phyloP scores from a whole-genome alignment of 35 echinoderm and acorn worm species.

The Stichopus chloronotus region DNA sequence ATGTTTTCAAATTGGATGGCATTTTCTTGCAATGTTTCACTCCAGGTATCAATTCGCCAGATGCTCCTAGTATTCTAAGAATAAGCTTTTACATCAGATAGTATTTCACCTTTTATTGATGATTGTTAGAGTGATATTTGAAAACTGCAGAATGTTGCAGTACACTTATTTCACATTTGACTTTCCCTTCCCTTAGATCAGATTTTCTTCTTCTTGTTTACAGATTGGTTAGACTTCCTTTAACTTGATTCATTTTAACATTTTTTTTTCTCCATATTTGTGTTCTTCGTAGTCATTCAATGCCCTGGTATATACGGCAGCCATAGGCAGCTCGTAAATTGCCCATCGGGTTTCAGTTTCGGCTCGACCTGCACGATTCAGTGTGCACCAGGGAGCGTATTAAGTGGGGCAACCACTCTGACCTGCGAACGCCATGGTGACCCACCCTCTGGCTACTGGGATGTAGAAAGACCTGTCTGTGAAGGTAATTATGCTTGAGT shows the following conservation, averaged over 20 bases:
- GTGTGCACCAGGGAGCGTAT: conserved; percentile 17
- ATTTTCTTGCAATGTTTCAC: no score
- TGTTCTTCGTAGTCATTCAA: conserved; percentile 13
- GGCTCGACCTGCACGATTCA: conserved; percentile 43
- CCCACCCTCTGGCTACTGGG: conserved; percentile 26
- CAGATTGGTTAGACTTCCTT: neutral
- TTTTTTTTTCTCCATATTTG: neutral
- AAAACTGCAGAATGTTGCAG: no score
- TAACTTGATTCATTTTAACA: neutral
- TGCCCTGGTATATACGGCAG: conserved; percentile 23
- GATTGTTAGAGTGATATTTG: no score
- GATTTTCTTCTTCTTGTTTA: neutral
- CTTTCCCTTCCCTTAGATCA: no score
- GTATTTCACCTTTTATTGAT: no score
- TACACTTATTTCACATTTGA: no score
- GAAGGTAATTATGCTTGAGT: neutral
- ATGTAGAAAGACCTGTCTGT: conserved; percentile 12
- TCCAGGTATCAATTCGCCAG: no score
- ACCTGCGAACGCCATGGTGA: conserved; percentile 21
- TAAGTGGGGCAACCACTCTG: neutral
- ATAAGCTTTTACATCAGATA: no score
- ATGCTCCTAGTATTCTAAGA: no score
- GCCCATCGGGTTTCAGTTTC: conserved; percentile 29
- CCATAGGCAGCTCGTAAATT: conserved; percentile 30
- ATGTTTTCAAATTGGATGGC: no score